These are phyloP conservation scores for Hyposoter dolosus DNA, from an alignment of 2,888 invertebrate genomes.

Conservation along the genomic window DNA sequence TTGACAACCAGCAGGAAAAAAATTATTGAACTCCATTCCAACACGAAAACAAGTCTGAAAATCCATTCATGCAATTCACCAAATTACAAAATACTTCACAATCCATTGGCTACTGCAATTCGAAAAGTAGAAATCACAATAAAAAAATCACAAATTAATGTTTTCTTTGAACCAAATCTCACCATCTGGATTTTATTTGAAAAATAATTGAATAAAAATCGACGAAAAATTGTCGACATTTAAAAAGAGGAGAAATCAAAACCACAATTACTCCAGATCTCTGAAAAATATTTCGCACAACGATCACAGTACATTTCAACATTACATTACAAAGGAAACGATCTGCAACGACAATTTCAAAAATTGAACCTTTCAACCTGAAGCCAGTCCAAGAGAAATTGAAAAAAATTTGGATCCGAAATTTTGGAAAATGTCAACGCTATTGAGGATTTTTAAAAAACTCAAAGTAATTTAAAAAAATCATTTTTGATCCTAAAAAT, in stretches of 20 bases:
- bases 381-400: not conserved
- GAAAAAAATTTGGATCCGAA: not conserved
- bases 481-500: not conserved
- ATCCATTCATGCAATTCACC: constrained; percentile 15
- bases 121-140: not conserved
- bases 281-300: not conserved
- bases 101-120: not conserved
- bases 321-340: not conserved
- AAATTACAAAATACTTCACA: not conserved
- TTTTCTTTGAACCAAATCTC: not conserved
- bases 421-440: no score
- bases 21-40: not conserved
- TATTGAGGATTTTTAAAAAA: not conserved
- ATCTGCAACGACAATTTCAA: not conserved
- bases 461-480: not conserved
- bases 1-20: not conserved
- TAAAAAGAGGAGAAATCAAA: not conserved
- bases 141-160: not conserved
- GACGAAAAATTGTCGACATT: not conserved
- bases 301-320: no score
- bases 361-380: not conserved
- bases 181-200: not conserved
- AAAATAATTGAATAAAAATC: not conserved
- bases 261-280: not conserved
- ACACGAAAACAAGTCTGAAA: not conserved